These are phyloP conservation scores for Drosophila helvetica DNA, from an alignment of 2,888 invertebrate species.

Conservation along the genomic window DNA sequence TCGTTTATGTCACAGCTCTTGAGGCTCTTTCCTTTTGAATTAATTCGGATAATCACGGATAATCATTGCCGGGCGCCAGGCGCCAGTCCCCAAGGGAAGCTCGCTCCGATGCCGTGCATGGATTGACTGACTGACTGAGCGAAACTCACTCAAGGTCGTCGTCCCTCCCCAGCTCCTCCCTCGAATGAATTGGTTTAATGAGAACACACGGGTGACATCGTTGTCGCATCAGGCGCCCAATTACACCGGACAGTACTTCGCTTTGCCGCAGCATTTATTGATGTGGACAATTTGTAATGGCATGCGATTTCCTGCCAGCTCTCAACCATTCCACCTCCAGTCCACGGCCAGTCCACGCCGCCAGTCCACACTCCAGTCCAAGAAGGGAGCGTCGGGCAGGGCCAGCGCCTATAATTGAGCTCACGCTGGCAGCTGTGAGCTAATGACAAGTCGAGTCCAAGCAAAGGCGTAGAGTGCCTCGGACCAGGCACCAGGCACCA, in stretches of 20 bases:
- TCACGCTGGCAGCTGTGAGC: slow-evolving; percentile 72
- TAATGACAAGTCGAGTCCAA: slow-evolving; percentile 73
- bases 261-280: slow-evolving; percentile 74
- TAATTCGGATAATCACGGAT: no score
- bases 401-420: slow-evolving; percentile 61
- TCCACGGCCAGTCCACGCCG: not conserved
- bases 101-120: not conserved
- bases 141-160: not conserved
- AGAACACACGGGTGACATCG: not conserved
- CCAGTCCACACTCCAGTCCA: not conserved
- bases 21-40: no score
- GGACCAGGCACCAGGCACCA: no score
- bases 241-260: not conserved
- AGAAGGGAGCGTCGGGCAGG: not conserved
- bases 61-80: not conserved
- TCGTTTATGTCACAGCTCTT: not conserved
- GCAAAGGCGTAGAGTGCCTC: slow-evolving; percentile 29
- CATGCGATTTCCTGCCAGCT: slow-evolving; percentile 77
- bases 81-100: not conserved
- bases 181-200: not conserved
- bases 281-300: slow-evolving; percentile 81
- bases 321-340: slow-evolving; percentile 12
- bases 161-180: not conserved
- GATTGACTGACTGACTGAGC: not conserved
- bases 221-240: not conserved